A percentile compares a stretch with the other conserved stretches of the same genome.
Evolutionary conservation across 2,797 vertebrate genomes (phyloP).

Genomic region (Paramormyrops hopkinsi): DNA sequence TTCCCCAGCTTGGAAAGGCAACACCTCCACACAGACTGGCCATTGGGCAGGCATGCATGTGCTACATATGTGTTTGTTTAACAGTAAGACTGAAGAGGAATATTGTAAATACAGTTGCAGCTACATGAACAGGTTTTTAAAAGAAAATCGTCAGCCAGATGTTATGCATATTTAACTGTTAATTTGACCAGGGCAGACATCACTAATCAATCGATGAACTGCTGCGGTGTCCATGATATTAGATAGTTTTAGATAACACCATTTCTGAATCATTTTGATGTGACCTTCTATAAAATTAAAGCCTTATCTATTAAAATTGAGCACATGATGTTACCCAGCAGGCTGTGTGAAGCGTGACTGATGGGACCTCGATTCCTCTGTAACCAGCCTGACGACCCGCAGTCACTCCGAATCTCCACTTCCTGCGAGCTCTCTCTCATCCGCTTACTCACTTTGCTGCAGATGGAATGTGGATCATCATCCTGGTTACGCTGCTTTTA

Average conservation of each 20-base stretch:
- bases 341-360: background rate
- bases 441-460: slow-evolving; percentile 26
- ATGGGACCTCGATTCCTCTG: background rate
- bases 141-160: background rate
- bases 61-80: background rate
- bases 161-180: background rate
- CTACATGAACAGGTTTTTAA: background rate
- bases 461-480: slow-evolving; percentile 35
- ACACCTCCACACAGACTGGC: background rate
- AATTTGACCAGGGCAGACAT: background rate
- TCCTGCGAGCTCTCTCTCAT: background rate
- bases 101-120: background rate
- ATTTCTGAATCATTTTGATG: background rate
- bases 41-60: background rate
- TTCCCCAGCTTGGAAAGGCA: background rate
- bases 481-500: slow-evolving; percentile 39
- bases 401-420: slow-evolving; percentile 27
- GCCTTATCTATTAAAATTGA: background rate
- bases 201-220: background rate
- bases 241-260: background rate
- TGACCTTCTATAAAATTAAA: background rate
- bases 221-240: background rate
- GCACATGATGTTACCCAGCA: background rate
- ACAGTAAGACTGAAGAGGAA: background rate
- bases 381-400: background rate